A percentile compares a stretch with the other conserved stretches of the same genome.
These are phyloP conservation scores for Rhinophrynus dorsalis DNA, from an alignment of 2,797 vertebrate species.

Conservation along the genomic window DNA sequence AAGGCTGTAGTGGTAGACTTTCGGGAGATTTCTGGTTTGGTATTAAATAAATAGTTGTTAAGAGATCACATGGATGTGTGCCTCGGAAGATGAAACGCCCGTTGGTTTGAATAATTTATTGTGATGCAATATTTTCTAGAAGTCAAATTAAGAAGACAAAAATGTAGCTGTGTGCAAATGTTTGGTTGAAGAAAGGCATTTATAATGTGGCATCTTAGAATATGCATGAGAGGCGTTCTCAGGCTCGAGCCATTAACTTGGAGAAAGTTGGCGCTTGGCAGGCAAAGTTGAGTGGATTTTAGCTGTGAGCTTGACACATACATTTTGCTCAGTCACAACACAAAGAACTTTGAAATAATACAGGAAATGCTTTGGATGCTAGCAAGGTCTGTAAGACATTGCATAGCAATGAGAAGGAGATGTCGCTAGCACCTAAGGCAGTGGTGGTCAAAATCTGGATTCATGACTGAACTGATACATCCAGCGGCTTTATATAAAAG, in stretches of 20 bases:
- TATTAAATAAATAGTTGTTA: conserved; percentile 95
- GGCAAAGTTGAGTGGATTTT: conserved; percentile 11
- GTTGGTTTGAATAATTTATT: conserved; percentile 84
- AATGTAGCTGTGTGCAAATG: conserved; percentile 68
- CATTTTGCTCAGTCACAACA: conserved; percentile 16
- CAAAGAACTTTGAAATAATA: conserved; percentile 5
- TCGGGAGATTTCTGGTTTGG: conserved; percentile 83
- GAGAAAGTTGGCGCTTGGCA: conserved; percentile 36
- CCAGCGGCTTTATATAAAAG: too few species aligned
- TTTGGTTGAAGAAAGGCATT: conserved; percentile 53
- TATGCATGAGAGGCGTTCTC: conserved; percentile 70
- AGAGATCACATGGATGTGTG: conserved; percentile 88
- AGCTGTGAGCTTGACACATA: neutral
- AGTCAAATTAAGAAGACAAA: conserved; percentile 67
- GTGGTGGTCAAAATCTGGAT: too few species aligned
- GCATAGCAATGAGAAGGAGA: too few species aligned
- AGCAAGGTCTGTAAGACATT: too few species aligned
- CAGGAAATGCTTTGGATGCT: too few species aligned
- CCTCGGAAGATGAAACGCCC: conserved; percentile 90
- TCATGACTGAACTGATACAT: too few species aligned
- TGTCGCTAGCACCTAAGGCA: too few species aligned
- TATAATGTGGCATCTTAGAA: conserved; percentile 55
- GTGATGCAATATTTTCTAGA: conserved; percentile 78
- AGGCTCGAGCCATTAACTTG: conserved; percentile 32
- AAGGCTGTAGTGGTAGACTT: conserved; percentile 82